Conservation (phyloP, 2,888 invertebrate genomes). For the Luperina nickerlii region DNA sequence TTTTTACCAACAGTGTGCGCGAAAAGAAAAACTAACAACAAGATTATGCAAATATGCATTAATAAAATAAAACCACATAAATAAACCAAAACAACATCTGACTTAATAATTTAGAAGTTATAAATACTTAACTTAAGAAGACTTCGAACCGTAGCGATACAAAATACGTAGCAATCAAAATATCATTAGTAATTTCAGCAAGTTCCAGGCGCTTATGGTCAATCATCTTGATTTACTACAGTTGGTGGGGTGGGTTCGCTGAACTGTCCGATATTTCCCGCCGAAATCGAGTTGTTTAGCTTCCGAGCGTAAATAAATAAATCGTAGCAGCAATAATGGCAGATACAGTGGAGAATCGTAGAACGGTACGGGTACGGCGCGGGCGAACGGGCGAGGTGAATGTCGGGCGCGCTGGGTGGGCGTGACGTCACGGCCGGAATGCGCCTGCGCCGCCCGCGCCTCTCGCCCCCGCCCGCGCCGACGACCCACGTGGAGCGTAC, state of each 20-base stretch:
- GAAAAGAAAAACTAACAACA: conserved; percentile 7
- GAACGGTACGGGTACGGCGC: conserved; percentile 75
- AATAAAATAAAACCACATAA: neutral
- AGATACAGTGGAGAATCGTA: conserved; percentile 78
- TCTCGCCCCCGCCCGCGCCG: conserved; percentile 59
- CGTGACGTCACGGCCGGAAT: conserved; percentile 90
- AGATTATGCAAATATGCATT: neutral
- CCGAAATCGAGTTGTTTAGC: conserved; percentile 75
- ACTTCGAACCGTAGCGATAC: conserved; percentile 52
- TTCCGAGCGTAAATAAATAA: conserved; percentile 81
- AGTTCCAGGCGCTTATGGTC: conserved; percentile 72
- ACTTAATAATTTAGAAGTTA: neutral
- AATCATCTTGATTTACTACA: conserved; percentile 63
- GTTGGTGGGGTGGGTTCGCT: conserved; percentile 64
- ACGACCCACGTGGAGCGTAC: conserved; percentile 85
- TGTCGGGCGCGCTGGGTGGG: conserved; percentile 89
- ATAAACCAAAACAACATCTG: conserved; percentile 1
- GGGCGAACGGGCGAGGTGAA: conserved; percentile 83
- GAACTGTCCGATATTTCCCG: conserved; percentile 57
- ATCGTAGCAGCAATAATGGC: conserved; percentile 81
- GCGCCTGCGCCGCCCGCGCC: conserved; percentile 82
- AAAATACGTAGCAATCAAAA: conserved; percentile 70
- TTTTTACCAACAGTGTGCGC: neutral
- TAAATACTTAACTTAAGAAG: neutral
- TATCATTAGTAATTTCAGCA: conserved; percentile 74